Evolutionary conservation across 2,888 invertebrate genomes (phyloP).

Genomic region (Lasius fuliginosus): DNA sequence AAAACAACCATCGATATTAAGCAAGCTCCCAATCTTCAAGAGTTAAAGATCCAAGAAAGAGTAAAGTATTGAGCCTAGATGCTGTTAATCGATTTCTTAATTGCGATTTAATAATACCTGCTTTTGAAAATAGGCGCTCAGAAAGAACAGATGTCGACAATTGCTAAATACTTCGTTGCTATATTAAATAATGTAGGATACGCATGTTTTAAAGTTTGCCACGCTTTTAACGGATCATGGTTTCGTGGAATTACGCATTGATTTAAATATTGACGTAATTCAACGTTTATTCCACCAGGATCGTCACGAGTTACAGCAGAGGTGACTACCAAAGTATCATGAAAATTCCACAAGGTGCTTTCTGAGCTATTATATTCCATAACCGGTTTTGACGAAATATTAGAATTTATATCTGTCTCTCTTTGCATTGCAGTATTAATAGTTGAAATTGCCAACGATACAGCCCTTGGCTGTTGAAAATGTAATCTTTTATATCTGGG

Average conservation of each 20-base stretch:
- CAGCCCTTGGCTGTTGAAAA: too few relatives aligned
- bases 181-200: constrained; percentile 56
- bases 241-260: constrained; percentile 47
- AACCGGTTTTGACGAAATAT: too few relatives aligned
- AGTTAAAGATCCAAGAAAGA: background rate
- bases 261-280: constrained; percentile 58
- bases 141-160: constrained; percentile 61
- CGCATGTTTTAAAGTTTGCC: constrained; percentile 52
- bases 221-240: constrained; percentile 54
- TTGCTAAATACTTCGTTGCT: constrained; percentile 50
- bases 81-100: constrained; percentile 39
- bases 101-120: constrained; percentile 53
- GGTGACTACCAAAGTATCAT: constrained; percentile 29
- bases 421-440: too few relatives aligned
- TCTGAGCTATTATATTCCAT: too few relatives aligned
- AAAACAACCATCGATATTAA: too few relatives aligned
- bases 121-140: constrained; percentile 63
- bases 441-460: too few relatives aligned
- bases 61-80: background rate
- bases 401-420: too few relatives aligned
- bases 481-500: too few relatives aligned
- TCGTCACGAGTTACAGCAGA: background rate
- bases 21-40: background rate
- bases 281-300: constrained; percentile 17
- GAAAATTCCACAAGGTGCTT: constrained; percentile 13